Evolutionary conservation across 2,113 vertebrate genomes (phyloP), one percentile per base, ranked within the genome.

Genomic region (Sander lucioperca): DNA sequence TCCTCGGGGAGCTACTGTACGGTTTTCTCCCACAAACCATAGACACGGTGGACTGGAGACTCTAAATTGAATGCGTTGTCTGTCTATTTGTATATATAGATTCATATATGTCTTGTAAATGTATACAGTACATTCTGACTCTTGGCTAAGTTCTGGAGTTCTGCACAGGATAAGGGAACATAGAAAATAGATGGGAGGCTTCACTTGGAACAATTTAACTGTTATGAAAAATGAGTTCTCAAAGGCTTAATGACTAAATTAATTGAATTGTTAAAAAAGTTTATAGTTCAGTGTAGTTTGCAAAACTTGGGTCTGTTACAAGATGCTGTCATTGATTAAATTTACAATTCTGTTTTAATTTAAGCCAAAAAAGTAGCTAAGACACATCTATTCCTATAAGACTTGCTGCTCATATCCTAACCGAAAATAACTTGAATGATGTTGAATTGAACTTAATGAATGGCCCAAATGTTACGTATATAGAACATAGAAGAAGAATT

Each of bases 1-100:
- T 57, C 64, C 68, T 30, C 45, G 8, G 54, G 53, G 67, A 61
- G 48, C n/a, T 48, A 33, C 2, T 19, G 76, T 83, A 43, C 2
- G n/a, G 76, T 83, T 86, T 82, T 30, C 64, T 62, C 51, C 77
- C 73, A 79, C 74, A 85, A 83, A 75, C 77, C 79, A 65, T 39
- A 61, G 68, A 74, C 63, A 62, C 5, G 25, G 50, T 11, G 15
- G 30, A 72, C 39, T 61, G 56, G 21, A 53, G 66, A 70, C 63
- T 70, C 11, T 25, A 21, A 30, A 68, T 2, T 84, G 54, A 88
- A 79, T 84, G 75, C 2, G 33, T 50, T 79, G 70, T 73, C 21
- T 15, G 36, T 80, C 7, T 59, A 16, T 86, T 66, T 68, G 12
- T 89, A 43, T 85, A 69, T 76, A 53, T 67, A 76, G 48, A 86